Evolutionary conservation across 2,888 invertebrate species (phyloP), one percentile per base, ranked within the genome.

Genomic region (Torymus auratus): DNA sequence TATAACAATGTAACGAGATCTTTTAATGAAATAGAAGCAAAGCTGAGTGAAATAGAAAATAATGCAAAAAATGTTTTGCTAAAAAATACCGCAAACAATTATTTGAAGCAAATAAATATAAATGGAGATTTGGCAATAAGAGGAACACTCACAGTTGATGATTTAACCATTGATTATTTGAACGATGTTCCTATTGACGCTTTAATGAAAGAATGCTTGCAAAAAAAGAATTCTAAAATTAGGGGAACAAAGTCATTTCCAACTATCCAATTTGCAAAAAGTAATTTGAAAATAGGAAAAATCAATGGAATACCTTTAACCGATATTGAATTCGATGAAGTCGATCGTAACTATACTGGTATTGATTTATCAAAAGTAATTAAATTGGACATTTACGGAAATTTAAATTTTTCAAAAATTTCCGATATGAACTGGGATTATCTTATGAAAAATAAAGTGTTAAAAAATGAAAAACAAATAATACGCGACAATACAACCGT

Each of bases 351-450:
- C 82, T 87, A 86, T 52, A 53, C 76, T 11, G 17, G 68, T 0
- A 55, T 85, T 13, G 82, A 89, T 82, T 86, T 89, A 60, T 80
- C 83, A 11, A 84, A 82, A 53, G 76, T 88, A 52, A 83, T 71
- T 14, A 84, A 83, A 73, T 80, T 87, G 10, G 67, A 76, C 2
- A 41, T 89, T 5, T 69, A 83, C 0, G 86, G 85, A 4, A 71
- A 86, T 72, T 81, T 90, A 4, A 84, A 83, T 62, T 88, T 91
- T 76, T 83, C 85, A 0, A 82, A 64, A 13, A 90, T 94, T 1
- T 94, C 93, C 86, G 92, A 91, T 2, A 84, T 92, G 20, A 71
- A 88, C 41, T 93, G 94, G 91, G 81, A 88, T 0, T 85, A 89
- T 10, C 89, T 93, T 67, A 84, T 91, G 3, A 84, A 86, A 1